A percentile compares a stretch with the other conserved stretches of the same genome.
These are phyloP conservation scores for Drosophila leonis DNA, from an alignment of 2,888 invertebrate species.

Conservation along the genomic window DNA sequence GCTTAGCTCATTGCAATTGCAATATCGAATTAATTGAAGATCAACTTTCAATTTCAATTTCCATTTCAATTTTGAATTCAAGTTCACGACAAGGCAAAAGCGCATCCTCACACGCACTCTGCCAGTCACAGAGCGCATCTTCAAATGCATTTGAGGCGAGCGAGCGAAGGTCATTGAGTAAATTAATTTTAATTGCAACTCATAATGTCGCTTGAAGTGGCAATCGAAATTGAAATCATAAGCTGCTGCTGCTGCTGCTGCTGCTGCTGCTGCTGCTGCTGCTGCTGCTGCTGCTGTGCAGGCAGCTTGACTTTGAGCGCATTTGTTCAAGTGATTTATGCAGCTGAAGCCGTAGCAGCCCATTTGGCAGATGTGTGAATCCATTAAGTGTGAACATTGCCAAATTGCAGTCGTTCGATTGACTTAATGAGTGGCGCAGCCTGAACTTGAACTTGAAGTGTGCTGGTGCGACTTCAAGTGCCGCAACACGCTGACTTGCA, in stretches of 20 bases:
- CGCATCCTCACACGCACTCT: constrained; percentile 62
- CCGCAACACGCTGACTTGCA: constrained; percentile 35
- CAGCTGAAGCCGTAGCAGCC: constrained; percentile 30
- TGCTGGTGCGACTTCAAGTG: constrained; percentile 27
- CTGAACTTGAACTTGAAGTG: constrained; percentile 78
- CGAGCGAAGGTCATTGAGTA: constrained; percentile 62
- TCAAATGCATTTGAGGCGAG: constrained; percentile 62
- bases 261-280: constrained; percentile 11
- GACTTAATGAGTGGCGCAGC: constrained; percentile 58
- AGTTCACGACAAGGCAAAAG: constrained; percentile 60
- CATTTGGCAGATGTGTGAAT: constrained; percentile 50
- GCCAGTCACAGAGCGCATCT: constrained; percentile 55
- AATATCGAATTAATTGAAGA: constrained; percentile 14
- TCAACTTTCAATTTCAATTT: constrained; percentile 39
- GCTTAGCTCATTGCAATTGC: constrained; percentile 27
- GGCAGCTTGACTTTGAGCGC: constrained; percentile 72
- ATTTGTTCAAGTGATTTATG: constrained; percentile 61
- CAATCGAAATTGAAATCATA: constrained; percentile 42
- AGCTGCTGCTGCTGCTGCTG: constrained; percentile 7
- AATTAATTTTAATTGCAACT: constrained; percentile 67
- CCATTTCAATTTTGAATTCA: constrained; percentile 35
- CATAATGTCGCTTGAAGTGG: constrained; percentile 30
- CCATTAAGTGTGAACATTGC: constrained; percentile 74
- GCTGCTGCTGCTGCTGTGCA: constrained; percentile 25
- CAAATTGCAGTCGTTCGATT: constrained; percentile 66